Percentiles rank a stretch among this genome's conserved stretches.
These are phyloP conservation scores for Syrista parreyssii DNA, from an alignment of 2,888 invertebrate genomes.

Conservation along the genomic window DNA sequence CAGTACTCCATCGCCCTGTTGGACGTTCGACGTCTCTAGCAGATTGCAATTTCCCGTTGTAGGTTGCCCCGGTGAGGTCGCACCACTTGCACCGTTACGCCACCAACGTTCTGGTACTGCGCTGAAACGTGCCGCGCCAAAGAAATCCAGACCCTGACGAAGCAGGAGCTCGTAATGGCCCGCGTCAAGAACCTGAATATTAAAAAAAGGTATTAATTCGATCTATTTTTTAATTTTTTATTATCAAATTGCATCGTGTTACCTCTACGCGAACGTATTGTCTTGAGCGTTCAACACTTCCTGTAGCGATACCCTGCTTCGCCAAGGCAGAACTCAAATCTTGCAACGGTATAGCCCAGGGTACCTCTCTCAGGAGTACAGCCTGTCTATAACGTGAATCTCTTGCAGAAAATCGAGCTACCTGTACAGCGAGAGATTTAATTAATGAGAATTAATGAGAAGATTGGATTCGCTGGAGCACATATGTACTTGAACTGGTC, in stretches of 20 bases:
- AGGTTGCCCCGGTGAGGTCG: constrained; percentile 6
- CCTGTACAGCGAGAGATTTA: constrained; percentile 39
- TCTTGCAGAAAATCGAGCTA: constrained; percentile 64
- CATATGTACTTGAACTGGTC: constrained; percentile 62
- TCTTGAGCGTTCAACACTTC: constrained; percentile 62
- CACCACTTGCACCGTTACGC: constrained; percentile 36
- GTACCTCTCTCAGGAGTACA: constrained; percentile 66
- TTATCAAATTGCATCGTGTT: constrained; percentile 10
- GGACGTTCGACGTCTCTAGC: constrained; percentile 32
- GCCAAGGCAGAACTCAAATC: constrained; percentile 66
- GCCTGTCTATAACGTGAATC: constrained; percentile 63
- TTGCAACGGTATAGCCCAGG: constrained; percentile 67
- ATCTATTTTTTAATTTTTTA: neutral
- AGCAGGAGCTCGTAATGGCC: constrained; percentile 65
- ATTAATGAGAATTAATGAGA: neutral
- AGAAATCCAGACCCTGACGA: constrained; percentile 68
- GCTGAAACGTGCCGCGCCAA: constrained; percentile 64
- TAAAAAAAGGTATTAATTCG: neutral
- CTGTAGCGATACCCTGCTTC: constrained; percentile 64
- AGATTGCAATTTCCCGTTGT: constrained; percentile 21
- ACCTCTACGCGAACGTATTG: constrained; percentile 66
- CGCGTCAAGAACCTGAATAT: constrained; percentile 62
- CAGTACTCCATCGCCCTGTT: constrained; percentile 63
- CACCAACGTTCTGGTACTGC: constrained; percentile 64
- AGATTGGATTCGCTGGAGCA: neutral